Evolutionary conservation across 2,797 vertebrate species (phyloP).

Genomic region (Thripadectes ignobilis): DNA sequence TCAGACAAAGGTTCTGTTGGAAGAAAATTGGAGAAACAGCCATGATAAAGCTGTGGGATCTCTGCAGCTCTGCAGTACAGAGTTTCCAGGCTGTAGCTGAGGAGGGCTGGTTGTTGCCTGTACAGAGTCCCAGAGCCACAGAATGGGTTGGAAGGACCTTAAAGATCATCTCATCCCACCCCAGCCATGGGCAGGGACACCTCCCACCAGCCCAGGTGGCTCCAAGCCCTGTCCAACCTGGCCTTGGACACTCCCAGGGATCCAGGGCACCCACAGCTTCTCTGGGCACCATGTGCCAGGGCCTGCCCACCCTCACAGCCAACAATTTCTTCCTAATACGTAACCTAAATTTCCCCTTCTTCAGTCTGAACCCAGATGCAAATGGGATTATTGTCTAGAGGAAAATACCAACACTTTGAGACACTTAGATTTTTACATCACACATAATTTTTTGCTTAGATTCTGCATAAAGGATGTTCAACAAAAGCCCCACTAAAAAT

Average conservation of each 20-base stretch:
- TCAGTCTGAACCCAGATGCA: neutral
- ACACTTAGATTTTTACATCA: neutral
- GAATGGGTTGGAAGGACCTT: neutral
- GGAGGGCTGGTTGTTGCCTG: neutral
- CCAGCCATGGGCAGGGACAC: neutral
- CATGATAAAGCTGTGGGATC: neutral
- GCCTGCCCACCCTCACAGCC: neutral
- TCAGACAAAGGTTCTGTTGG: slow-evolving; percentile 4
- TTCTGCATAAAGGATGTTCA: neutral
- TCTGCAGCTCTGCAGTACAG: neutral
- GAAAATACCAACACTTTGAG: neutral
- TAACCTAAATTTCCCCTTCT: neutral
- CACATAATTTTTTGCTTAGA: neutral
- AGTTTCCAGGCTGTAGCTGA: neutral
- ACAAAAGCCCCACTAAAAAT: neutral
- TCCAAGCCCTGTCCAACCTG: neutral
- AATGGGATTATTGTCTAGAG: neutral
- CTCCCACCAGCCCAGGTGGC: neutral
- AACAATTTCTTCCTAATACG: neutral
- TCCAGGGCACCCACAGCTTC: neutral
- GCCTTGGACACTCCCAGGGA: neutral
- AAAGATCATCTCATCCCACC: rapidly evolving
- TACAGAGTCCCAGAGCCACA: neutral
- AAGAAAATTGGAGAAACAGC: slow-evolving; percentile 3
- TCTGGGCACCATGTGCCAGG: neutral